These are phyloP conservation scores for Tenthredo notha DNA, from an alignment of 2,888 invertebrate species.

Conservation along the genomic window DNA sequence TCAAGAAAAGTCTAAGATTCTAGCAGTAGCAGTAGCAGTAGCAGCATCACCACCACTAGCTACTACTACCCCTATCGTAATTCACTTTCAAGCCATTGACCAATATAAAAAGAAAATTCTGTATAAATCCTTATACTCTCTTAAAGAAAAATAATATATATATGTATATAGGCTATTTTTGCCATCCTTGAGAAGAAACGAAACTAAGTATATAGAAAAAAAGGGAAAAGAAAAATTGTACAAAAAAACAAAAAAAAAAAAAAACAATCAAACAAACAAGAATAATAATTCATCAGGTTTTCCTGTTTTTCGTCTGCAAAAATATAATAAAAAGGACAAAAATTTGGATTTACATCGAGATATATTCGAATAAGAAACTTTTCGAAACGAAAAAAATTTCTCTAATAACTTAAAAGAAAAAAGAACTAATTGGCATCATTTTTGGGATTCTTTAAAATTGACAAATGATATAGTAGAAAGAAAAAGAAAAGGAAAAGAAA, in stretches of 20 bases:
- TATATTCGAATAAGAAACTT: no score
- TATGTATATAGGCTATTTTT: background rate
- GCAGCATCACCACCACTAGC: background rate
- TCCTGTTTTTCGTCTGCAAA: background rate
- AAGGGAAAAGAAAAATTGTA: background rate
- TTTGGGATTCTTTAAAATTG: no score
- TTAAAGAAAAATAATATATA: background rate
- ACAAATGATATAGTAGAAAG: no score
- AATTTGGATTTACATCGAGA: no score
- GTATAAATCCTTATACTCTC: background rate
- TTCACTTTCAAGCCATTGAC: constrained; percentile 49
- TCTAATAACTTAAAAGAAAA: no score
- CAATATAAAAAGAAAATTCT: constrained; percentile 41
- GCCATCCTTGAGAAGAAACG: background rate
- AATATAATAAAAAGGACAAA: background rate
- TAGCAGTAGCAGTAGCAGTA: background rate
- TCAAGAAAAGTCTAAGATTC: constrained; percentile 41
- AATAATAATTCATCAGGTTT: background rate
- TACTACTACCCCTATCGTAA: constrained; percentile 1
- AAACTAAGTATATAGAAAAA: constrained; percentile 4
- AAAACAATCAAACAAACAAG: background rate
- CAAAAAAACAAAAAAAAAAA: background rate
- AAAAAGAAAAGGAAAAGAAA: no score
- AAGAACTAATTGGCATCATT: no score
- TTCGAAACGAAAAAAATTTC: no score